A percentile compares a stretch with the other conserved stretches of the same genome.
Evolutionary conservation across 2,113 vertebrate species (phyloP).

Genomic region (Monopterus albus): DNA sequence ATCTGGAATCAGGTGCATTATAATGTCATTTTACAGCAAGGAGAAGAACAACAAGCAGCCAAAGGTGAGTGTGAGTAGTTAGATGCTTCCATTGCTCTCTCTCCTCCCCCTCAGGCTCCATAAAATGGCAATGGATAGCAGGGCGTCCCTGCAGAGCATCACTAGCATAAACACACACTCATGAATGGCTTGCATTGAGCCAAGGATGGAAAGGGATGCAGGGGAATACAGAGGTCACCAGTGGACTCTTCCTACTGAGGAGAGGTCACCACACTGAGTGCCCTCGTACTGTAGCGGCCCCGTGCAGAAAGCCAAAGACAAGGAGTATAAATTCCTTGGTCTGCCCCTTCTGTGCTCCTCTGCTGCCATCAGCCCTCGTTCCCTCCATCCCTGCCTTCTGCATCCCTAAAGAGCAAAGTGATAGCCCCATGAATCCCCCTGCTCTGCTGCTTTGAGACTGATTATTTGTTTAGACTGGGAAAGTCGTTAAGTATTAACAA

Average conservation of each 20-base stretch:
- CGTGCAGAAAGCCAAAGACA: slow-evolving; percentile 76
- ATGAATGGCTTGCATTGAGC: slow-evolving; percentile 79
- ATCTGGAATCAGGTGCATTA: slow-evolving; percentile 48
- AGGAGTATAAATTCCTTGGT: slow-evolving; percentile 82
- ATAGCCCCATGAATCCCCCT: slow-evolving; percentile 72
- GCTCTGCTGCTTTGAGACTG: slow-evolving; percentile 81
- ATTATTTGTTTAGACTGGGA: slow-evolving; percentile 89
- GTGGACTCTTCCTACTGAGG: slow-evolving; percentile 75
- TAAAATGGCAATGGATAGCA: slow-evolving; percentile 71
- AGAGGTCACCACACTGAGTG: slow-evolving; percentile 83
- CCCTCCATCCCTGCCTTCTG: slow-evolving; percentile 20
- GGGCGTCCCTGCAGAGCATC: slow-evolving; percentile 73
- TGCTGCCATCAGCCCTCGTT: slow-evolving; percentile 21
- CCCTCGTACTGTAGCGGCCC: slow-evolving; percentile 78
- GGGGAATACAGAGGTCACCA: slow-evolving; percentile 84
- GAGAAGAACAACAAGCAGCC: slow-evolving; percentile 47
- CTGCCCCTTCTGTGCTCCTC: slow-evolving; percentile 62
- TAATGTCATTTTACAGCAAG: slow-evolving; percentile 20
- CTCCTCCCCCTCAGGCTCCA: slow-evolving; percentile 57
- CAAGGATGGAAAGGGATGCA: slow-evolving; percentile 59
- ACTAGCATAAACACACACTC: slow-evolving; percentile 75
- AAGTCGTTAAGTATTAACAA: slow-evolving; percentile 83
- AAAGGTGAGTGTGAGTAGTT: slow-evolving; percentile 55
- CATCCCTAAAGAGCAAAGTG: slow-evolving; percentile 50
- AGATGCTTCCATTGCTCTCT: slow-evolving; percentile 58